These are phyloP conservation scores for Poicephalus gulielmi DNA, from an alignment of 2,113 vertebrate genomes.

Conservation along the genomic window DNA sequence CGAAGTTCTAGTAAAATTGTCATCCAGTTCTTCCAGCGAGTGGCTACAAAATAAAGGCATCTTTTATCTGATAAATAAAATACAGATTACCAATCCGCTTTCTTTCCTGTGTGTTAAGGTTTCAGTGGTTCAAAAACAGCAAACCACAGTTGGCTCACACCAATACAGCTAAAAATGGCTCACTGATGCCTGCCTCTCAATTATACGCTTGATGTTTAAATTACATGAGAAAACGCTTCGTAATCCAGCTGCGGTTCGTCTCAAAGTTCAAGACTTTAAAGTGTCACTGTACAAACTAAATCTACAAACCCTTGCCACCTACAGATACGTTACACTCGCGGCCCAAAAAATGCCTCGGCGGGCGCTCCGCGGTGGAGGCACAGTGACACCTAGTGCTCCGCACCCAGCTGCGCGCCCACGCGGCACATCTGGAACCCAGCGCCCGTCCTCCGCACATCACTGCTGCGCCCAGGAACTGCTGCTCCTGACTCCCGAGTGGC, in stretches of 20 bases:
- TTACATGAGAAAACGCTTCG: neutral
- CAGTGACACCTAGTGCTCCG: constrained; percentile 68
- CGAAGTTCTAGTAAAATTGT: neutral
- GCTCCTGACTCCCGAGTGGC: neutral
- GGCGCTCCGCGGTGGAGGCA: neutral
- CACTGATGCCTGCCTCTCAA: neutral
- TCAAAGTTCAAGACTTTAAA: neutral
- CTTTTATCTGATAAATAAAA: neutral
- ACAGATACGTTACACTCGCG: constrained; percentile 12
- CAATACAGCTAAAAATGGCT: neutral
- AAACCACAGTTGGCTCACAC: neutral
- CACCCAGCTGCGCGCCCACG: neutral
- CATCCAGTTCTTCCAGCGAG: neutral
- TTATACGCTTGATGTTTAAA: neutral
- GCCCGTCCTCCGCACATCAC: neutral
- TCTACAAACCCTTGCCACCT: neutral
- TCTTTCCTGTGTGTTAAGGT: neutral
- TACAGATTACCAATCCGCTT: neutral
- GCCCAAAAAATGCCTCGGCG: constrained; percentile 61
- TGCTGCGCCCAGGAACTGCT: rapidly evolving
- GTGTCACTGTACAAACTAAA: neutral
- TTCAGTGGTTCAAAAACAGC: neutral
- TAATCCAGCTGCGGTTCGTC: neutral
- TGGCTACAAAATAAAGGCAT: neutral
- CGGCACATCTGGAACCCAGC: neutral